Evolutionary conservation across 2,888 invertebrate species (phyloP).

Genomic region (Drosophila paramelanica): DNA sequence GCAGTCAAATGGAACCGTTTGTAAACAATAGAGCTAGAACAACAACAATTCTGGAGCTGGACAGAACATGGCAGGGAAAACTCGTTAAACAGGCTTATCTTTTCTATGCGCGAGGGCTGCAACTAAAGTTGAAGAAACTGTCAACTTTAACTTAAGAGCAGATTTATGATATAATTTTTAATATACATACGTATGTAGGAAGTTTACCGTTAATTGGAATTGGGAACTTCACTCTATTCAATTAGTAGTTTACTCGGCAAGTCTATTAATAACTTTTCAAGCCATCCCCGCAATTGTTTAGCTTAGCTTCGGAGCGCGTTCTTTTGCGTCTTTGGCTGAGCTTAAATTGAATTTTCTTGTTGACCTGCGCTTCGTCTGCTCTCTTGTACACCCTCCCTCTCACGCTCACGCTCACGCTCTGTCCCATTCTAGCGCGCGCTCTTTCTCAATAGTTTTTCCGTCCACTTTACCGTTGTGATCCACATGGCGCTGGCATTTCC

Average conservation of each 20-base stretch:
- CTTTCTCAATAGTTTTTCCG: conserved; percentile 4
- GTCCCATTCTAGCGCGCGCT: neutral
- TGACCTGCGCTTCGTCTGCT: conserved; percentile 38
- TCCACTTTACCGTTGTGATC: conserved; percentile 58
- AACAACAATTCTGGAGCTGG: conserved; percentile 46
- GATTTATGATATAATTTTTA: too few relatives aligned
- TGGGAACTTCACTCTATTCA: too few relatives aligned
- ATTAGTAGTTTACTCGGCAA: too few relatives aligned
- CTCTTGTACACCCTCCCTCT: conserved; percentile 1
- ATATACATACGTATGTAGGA: too few relatives aligned
- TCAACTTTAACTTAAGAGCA: neutral
- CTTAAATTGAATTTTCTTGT: conserved; percentile 46
- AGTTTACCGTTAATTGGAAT: too few relatives aligned
- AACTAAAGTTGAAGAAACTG: neutral
- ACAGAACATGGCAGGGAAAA: conserved; percentile 54
- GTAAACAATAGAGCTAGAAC: conserved; percentile 50
- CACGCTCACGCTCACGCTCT: neutral
- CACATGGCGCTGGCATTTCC: conserved; percentile 64
- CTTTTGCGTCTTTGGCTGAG: conserved; percentile 26
- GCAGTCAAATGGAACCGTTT: conserved; percentile 60
- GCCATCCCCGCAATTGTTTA: conserved; percentile 17
- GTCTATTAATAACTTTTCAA: neutral
- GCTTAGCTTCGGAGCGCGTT: conserved; percentile 14
- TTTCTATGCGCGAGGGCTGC: conserved; percentile 36
- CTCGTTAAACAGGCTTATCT: conserved; percentile 62